Conservation (phyloP, 2,888 invertebrate species). For the Byasa hedistus region DNA sequence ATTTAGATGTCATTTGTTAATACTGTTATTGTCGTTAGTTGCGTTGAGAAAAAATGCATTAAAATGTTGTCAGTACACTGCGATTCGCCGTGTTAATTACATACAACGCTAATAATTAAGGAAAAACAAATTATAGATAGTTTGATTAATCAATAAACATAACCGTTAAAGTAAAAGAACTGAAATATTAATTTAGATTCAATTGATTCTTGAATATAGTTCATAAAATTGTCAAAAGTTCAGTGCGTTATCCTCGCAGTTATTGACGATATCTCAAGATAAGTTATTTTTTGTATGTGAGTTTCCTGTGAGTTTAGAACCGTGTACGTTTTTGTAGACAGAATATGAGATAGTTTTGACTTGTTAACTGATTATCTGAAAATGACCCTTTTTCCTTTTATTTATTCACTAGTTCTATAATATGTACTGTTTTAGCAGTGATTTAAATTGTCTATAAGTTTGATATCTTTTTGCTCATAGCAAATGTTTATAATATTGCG, state of each 20-base stretch:
- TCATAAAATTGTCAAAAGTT: not conserved
- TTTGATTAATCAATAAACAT: not conserved
- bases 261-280: not conserved
- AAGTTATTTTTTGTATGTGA: not conserved
- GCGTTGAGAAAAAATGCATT: slow-evolving; percentile 12
- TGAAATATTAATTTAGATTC: too few relatives aligned
- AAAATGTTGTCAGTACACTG: not conserved
- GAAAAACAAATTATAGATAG: not conserved
- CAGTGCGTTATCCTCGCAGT: not conserved
- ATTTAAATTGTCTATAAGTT: not conserved
- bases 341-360: too few relatives aligned
- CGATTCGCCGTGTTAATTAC: slow-evolving; percentile 20
- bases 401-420: not conserved
- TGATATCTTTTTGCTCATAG: slow-evolving; percentile 3
- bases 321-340: too few relatives aligned
- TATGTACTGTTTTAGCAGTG: not conserved
- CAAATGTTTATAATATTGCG: slow-evolving; percentile 9
- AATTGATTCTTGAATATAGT: too few relatives aligned
- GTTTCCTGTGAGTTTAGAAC: too few relatives aligned
- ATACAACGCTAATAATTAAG: not conserved
- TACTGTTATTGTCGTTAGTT: slow-evolving; percentile 23
- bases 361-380: too few relatives aligned
- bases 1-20: slow-evolving; percentile 27
- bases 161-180: too few relatives aligned
- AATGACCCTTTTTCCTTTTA: too few relatives aligned